Base-by-base conservation (phyloP, 2,888 invertebrate species). In the Orthosia cruda region DNA sequence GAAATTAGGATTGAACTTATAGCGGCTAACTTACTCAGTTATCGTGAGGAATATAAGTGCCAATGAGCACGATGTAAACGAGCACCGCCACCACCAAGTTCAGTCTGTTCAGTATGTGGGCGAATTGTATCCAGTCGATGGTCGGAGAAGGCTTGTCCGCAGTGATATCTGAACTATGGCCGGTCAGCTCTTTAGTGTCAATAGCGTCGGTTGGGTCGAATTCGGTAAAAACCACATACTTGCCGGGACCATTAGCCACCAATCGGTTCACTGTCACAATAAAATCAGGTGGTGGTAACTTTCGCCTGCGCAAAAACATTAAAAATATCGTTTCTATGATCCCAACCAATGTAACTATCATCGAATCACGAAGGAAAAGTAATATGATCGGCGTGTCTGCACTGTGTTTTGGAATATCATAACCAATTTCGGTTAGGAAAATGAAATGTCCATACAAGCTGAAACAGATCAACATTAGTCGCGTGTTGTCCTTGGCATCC, bases 381-480 rank as follows among this genome's bases (percentile, higher is more conserved):
- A 96, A 84, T 74, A 98, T 94, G 71, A 97, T 96, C 2, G 98
- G 98, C 47, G 97, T 95, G 20, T 96, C 96, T 1, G 95, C 92
- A 71, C 97, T 97, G 88, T 97, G 97, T 76, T 97, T 95, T 4
- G 98, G 98, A 52, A 98, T 92, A 72, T 96, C 93, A 93, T 97
- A 97, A 20, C 97, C 97, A 20, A 98, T 92, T 90, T 97, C 97
- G 62, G 97, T 97, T 1, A 97, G 91, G 88, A 97, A 97, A 40
- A 97, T 89, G 74, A 97, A 97, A 88, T 98, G 98, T 18, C 97
- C 97, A 59, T 97, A 95, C n/a, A 98, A 94, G 89, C 97, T 97
- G 61, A 97, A 95, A 81, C 97, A 96, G 59, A 97, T 95, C 55
- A 98, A 87, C 49, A 96, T 89, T 47, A 98, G 90, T 77, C 98